Evolutionary conservation across 1,140 invertebrate species (phyloP), one percentile per base, ranked within the genome.

Genomic region (Octopus sinensis): DNA sequence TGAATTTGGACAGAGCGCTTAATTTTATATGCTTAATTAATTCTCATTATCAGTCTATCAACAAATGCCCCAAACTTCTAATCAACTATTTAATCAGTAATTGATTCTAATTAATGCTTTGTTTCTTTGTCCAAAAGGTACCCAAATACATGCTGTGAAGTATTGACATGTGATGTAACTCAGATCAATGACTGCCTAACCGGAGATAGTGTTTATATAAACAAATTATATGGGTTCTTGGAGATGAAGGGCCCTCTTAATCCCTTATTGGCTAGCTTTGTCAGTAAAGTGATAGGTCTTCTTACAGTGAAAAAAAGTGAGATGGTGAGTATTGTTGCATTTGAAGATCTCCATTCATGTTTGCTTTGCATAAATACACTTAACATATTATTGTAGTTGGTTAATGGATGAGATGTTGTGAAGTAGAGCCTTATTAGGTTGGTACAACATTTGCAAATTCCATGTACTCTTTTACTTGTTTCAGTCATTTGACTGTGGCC

Each of bases 231-330:
- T 92, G 84, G 83, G 76, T 98, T 98, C 92, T 92, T 98, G 84
- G 94, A 97, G 89, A 93, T 93, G 80, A 94, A 96, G 82, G 93
- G 95, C 88, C 95, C 95, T 56, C 92, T 98, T 76, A 98, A 99
- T 92, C 96, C 97, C 82, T 91, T 99, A 79, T 92, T 98, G 86
- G 96, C 97, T 56, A 97, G 96, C 84, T 98, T 97, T 93, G 97
- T 98, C 92, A 97, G 95, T 91, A 97, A 97, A 93, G 96, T 96
- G 79, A 93, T 98, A 90, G 94, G 95, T 86, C 94, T 96, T 90
- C 92, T 98, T 85, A 93, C 97, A 83, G 93, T 94, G 82, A 93
- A 94, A 88, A 96, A 95, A 90, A 93, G 93, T 88, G 94, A 94
- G 89, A 93, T 94, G 92, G 94, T 95, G 62, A 80, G 86, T 77